phyloP scores from a whole-genome alignment of 2,113 vertebrate genomes.

The Dromas ardeola region DNA sequence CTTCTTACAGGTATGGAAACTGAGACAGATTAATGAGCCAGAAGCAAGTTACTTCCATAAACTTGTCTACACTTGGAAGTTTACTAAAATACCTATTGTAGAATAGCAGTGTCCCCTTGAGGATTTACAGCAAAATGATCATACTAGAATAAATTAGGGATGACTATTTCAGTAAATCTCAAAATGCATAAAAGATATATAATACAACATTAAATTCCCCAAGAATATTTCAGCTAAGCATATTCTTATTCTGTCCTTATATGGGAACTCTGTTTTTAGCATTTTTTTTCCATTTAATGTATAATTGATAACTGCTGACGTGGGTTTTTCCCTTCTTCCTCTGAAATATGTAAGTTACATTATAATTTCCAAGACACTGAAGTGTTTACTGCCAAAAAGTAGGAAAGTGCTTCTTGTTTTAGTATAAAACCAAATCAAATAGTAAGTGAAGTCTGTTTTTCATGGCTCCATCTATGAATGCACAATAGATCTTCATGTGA shows the following conservation, averaged over 20 bases:
- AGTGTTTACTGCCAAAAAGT: background rate
- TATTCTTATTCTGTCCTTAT: background rate
- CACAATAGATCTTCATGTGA: constrained; percentile 36
- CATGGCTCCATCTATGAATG: constrained; percentile 11
- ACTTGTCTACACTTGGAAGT: background rate
- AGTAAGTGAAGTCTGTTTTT: constrained; percentile 29
- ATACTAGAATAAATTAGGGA: background rate
- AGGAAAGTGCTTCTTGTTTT: background rate
- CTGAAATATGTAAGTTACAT: background rate
- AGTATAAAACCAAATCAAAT: background rate
- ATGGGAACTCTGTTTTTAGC: background rate
- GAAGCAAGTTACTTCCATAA: background rate
- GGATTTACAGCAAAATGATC: constrained; percentile 9
- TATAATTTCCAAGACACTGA: background rate
- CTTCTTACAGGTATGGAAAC: background rate
- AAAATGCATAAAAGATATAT: background rate
- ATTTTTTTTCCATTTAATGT: background rate
- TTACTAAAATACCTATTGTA: background rate
- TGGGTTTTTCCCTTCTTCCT: background rate
- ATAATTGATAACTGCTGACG: background rate
- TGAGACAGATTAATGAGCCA: background rate
- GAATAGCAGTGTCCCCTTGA: constrained; percentile 12
- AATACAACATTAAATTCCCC: background rate
- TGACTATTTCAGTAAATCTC: background rate
- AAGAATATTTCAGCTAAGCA: background rate